Base-by-base conservation (phyloP, 2,797 vertebrate species). In the Dallia pectoralis region DNA sequence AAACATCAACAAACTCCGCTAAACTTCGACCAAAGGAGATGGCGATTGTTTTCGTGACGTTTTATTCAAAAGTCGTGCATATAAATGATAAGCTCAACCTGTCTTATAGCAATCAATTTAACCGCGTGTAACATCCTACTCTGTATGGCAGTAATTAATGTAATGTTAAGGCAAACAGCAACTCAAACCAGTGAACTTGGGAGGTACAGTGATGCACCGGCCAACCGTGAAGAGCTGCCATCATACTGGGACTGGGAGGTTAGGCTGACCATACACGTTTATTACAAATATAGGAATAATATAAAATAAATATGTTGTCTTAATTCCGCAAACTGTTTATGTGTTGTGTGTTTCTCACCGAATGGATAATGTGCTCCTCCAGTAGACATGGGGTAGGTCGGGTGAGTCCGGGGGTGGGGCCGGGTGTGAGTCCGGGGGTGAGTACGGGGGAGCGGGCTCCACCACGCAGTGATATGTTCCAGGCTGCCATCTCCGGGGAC, bases 401-500 rank as follows among this genome's bases (percentile, higher is more conserved):
- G 16, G 22, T 25, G 30, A n/a, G 32, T 2, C 1, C 4, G 22
- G 25, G 6, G 1, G 16, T 6, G 18, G 7, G 25, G 44, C n/a
- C n/a, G n/a, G n/a, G n/a, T n/a, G 22, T 25, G 30, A n/a, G 32
- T 2, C 1, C 4, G 22, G 25, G 6, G 1, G 16, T 6, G 18
- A 4, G 25, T 30, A n/a, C n/a, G 32, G 27, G 32, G n/a, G 67
- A 22, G 56, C 14, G 11, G 27, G 49, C 75, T 69, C 40, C 63
- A 0, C 6, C 72, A 1, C 61, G 70, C 9, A 19, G 51, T 0
- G 81, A 77, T 33, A 33, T 69, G 70, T 79, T 81, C 67, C 78
- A 81, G 40, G 85, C 79, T 11, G 79, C 74, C 0, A 65, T 25
- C 33, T 70, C 32, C 0, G 76, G 65, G 25, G 79, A 77, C 4